Conservation (phyloP, 1,140 invertebrate genomes). For the Heliconius hermathena region DNA sequence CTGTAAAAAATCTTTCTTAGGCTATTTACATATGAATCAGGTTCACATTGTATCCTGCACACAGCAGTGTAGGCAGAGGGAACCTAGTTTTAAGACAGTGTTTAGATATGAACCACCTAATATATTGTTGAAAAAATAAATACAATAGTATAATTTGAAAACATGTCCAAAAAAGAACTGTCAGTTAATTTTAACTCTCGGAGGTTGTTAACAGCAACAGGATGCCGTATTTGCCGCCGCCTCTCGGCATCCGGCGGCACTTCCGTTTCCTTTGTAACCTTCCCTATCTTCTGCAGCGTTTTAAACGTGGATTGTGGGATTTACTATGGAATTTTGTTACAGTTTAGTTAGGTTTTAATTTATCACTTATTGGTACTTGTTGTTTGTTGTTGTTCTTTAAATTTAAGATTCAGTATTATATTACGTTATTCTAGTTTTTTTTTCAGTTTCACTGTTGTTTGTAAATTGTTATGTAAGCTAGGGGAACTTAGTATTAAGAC, state of each 20-base stretch:
- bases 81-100: no score
- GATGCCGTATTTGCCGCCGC: constrained; percentile 51
- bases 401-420: no score
- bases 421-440: no score
- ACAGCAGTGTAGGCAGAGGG: no score
- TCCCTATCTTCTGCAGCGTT: constrained; percentile 37
- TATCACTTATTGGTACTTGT: neutral
- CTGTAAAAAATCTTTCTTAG: no score
- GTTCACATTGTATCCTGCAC: no score
- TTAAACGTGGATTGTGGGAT: constrained; percentile 31
- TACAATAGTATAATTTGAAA: neutral
- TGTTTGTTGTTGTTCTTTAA: no score
- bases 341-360: neutral
- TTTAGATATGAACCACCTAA: no score
- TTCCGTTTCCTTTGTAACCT: constrained; percentile 41
- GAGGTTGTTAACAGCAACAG: constrained; percentile 45
- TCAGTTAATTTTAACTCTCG: constrained; percentile 37
- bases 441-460: no score
- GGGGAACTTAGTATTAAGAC: no score
- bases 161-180: constrained; percentile 21
- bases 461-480: no score
- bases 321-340: constrained; percentile 18
- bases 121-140: neutral
- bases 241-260: constrained; percentile 41
- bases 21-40: no score